These are phyloP conservation scores for Micrasema longulum DNA, from an alignment of 1,140 invertebrate genomes.

Conservation along the genomic window DNA sequence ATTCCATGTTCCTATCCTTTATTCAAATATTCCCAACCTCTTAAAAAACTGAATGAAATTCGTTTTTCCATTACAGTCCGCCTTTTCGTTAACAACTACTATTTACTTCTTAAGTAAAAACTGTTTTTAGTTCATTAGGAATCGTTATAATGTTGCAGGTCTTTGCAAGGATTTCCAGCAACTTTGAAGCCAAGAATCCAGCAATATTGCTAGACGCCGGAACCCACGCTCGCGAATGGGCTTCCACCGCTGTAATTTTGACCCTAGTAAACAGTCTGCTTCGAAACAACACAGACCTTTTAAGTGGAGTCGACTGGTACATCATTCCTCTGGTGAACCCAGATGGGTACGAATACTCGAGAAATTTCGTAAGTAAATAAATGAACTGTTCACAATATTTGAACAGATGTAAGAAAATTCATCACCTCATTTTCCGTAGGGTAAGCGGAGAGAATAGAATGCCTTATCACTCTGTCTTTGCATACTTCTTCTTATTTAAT, in stretches of 20 bases:
- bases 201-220: conserved; percentile 66
- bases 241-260: conserved; percentile 73
- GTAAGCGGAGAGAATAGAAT: too few relatives aligned
- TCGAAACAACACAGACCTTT: conserved; percentile 57
- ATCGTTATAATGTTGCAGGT: conserved; percentile 56
- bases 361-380: conserved; percentile 12
- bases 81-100: too few relatives aligned
- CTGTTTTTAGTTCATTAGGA: background rate
- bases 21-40: too few relatives aligned
- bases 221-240: conserved; percentile 79
- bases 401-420: too few relatives aligned
- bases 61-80: too few relatives aligned
- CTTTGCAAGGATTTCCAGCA: conserved; percentile 61
- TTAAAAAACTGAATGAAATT: too few relatives aligned
- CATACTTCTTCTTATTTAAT: too few relatives aligned
- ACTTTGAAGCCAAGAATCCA: conserved; percentile 60
- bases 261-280: conserved; percentile 73
- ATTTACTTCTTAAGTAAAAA: background rate
- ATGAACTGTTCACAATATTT: too few relatives aligned
- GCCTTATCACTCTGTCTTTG: too few relatives aligned
- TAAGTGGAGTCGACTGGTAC: conserved; percentile 74
- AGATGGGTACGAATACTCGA: conserved; percentile 73
- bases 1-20: too few relatives aligned
- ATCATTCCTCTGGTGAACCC: conserved; percentile 74
- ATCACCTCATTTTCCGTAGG: too few relatives aligned